Base-by-base conservation (phyloP, 2,888 invertebrate genomes). In the Cephus pygmeus region DNA sequence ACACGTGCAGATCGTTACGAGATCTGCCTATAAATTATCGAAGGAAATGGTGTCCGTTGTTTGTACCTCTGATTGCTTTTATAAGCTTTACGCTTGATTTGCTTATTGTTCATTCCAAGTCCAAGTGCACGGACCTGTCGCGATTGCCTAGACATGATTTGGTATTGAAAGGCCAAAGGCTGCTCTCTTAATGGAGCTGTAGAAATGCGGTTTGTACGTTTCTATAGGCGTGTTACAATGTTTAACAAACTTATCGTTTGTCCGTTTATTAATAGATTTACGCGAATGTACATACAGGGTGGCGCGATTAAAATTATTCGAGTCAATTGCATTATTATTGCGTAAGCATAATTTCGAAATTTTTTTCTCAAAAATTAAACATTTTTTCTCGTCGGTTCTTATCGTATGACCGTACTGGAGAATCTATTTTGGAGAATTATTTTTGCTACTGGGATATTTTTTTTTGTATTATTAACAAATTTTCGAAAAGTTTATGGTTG, bases 21-120 rank as follows among this genome's bases (percentile, higher is more conserved):
- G 23, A 56, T 56, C 56, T 56, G 56, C 23, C 56, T 9, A 56
- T 56, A 23, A 56, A 56, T 56, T 56, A 9, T 56, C 56, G 23
- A 56, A 56, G 23, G 23, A 56, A 56, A 56, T 56, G 23, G 23
- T 9, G 56, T 23, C 23, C 56, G 56, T 40, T 40, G 40, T 56
- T 56, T 6, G 56, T 56, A 23, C 56, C 56, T 56, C 9, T 56
- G 23, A 56, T 56, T 56, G 56, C 56, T 56, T 56, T 23, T 56
- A 56, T 56, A 56, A 56, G 56, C 56, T 56, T 56, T 56, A 56
- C 56, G 56, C 56, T 69, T 75, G 56, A 75, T 68, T 75, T 73
- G 69, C 36, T 76, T 79, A 77, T 77, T 34, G 40, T 33, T 69
- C 77, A 75, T 76, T 69, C 69, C 31, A 36, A 71, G 69, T 69